phyloP scores from a whole-genome alignment of 2,797 vertebrate species.

The Melanotaenia nigrans region DNA sequence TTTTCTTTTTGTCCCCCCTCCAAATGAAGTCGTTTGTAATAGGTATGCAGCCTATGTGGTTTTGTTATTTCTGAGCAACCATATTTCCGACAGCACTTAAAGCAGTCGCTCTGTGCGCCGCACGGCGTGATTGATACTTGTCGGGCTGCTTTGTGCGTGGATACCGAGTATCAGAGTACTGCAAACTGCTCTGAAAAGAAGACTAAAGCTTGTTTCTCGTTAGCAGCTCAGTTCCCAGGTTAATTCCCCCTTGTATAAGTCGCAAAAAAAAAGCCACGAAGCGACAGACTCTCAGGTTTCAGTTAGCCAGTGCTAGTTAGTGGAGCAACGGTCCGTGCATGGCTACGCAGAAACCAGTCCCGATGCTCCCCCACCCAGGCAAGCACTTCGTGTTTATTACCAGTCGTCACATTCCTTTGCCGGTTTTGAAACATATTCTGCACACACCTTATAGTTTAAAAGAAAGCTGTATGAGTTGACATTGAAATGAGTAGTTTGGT shows the following conservation, averaged over 20 bases:
- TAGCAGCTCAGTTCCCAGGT: background rate
- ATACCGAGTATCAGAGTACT: slow-evolving; percentile 3
- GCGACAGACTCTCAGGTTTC: slow-evolving; percentile 23
- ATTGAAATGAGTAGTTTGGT: background rate
- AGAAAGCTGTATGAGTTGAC: background rate
- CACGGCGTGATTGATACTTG: slow-evolving; percentile 39
- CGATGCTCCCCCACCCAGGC: slow-evolving; percentile 60
- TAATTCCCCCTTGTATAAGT: slow-evolving; percentile 15
- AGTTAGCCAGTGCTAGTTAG: slow-evolving; percentile 59
- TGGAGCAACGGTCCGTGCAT: slow-evolving; percentile 54
- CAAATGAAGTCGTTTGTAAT: too few species aligned
- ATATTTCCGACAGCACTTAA: slow-evolving; percentile 39
- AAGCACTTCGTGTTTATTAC: slow-evolving; percentile 55
- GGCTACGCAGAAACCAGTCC: slow-evolving; percentile 59
- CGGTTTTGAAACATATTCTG: background rate
- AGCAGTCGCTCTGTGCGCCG: slow-evolving; percentile 15
- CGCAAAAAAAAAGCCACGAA: slow-evolving; percentile 17
- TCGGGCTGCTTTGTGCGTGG: slow-evolving; percentile 43
- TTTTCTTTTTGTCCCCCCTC: too few species aligned
- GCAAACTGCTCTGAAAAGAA: slow-evolving; percentile 24
- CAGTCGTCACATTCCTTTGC: background rate
- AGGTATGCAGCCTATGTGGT: background rate
- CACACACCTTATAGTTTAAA: background rate
- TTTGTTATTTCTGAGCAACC: fast-evolving
- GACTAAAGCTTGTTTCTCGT: background rate